A percentile compares a stretch with the other conserved stretches of the same genome.
phyloP scores from a whole-genome alignment of 2,888 invertebrate genomes.

The Diloba caeruleocephala region DNA sequence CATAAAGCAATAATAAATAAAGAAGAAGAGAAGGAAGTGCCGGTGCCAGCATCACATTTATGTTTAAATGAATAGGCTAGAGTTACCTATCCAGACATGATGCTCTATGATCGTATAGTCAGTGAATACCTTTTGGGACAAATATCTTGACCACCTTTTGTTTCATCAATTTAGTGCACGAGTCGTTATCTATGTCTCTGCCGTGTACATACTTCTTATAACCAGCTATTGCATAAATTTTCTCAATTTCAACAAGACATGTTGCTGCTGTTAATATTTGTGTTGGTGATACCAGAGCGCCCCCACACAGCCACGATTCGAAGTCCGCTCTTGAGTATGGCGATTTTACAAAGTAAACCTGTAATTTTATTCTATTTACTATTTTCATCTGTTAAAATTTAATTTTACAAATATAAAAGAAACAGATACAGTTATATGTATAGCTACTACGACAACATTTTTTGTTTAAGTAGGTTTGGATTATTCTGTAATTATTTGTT shows the following conservation, averaged over 20 bases:
- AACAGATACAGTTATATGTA: too few relatives aligned
- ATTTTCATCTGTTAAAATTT: not conserved
- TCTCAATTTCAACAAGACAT: constrained; percentile 27
- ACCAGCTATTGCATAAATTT: constrained; percentile 40
- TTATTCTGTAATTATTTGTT: too few relatives aligned
- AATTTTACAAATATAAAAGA: too few relatives aligned
- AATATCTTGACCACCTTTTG: constrained; percentile 35
- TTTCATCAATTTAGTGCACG: constrained; percentile 26
- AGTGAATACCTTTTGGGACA: constrained; percentile 31
- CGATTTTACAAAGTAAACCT: constrained; percentile 48
- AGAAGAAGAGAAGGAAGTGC: too few relatives aligned
- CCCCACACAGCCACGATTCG: constrained; percentile 34
- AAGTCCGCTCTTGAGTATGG: constrained; percentile 13
- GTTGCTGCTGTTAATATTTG: constrained; percentile 38
- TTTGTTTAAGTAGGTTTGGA: too few relatives aligned
- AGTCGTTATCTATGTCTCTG: constrained; percentile 17
- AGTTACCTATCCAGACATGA: too few relatives aligned
- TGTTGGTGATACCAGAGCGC: constrained; percentile 24
- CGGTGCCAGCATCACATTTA: too few relatives aligned
- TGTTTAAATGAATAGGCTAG: too few relatives aligned
- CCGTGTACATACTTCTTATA: constrained; percentile 31
- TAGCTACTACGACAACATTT: too few relatives aligned
- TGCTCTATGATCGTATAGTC: too few relatives aligned
- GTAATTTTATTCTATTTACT: constrained; percentile 9
- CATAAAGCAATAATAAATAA: too few relatives aligned